phyloP scores from a whole-genome alignment of 2,797 vertebrate species.

The Poeciliopsis presidionis region DNA sequence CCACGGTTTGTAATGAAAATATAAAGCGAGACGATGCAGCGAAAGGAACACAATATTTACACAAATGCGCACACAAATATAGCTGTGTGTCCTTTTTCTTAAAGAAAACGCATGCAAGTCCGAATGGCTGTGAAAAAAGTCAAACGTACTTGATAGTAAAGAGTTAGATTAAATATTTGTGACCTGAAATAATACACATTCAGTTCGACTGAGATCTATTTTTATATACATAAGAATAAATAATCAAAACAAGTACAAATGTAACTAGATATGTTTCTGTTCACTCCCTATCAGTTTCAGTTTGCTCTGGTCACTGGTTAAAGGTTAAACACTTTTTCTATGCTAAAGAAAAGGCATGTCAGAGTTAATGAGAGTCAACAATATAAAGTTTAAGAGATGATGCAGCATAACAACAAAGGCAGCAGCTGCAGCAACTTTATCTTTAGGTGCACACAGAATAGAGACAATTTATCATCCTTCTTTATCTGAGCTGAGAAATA shows the following conservation, averaged over 20 bases:
- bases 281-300: background rate
- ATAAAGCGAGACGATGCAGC: constrained; percentile 10
- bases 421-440: background rate
- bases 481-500: background rate
- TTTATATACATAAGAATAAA: background rate
- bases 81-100: background rate
- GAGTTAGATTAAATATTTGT: background rate
- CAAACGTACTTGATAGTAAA: background rate
- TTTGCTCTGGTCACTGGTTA: background rate
- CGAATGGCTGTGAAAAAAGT: background rate
- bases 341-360: too few species aligned
- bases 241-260: background rate
- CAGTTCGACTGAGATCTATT: background rate
- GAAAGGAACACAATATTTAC: constrained; percentile 27
- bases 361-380: background rate
- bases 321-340: too few species aligned
- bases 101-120: background rate
- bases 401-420: background rate
- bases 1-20: constrained; percentile 34
- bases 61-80: constrained; percentile 18
- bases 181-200: background rate
- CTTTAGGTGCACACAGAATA: background rate
- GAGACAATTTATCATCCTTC: background rate
- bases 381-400: background rate
- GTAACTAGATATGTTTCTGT: background rate